phyloP scores from a whole-genome alignment of 2,113 vertebrate genomes.

The Gallinago jamesoni region DNA sequence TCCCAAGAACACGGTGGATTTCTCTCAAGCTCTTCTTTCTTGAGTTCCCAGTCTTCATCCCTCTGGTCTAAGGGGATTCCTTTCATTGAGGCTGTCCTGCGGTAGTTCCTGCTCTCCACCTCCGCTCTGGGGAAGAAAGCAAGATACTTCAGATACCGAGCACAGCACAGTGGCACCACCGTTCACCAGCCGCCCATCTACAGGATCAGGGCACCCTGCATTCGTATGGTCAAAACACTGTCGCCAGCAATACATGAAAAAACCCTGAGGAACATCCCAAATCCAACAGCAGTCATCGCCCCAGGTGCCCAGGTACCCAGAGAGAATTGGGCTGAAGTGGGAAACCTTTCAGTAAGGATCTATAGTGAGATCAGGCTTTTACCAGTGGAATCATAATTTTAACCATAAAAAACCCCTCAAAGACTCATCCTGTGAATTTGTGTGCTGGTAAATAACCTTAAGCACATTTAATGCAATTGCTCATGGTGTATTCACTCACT shows the following conservation, averaged over 20 bases:
- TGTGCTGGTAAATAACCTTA: neutral
- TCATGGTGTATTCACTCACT: neutral
- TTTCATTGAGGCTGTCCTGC: slow-evolving; percentile 45
- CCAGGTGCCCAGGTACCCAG: neutral
- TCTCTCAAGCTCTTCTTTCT: slow-evolving; percentile 66
- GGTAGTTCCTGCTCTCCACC: slow-evolving; percentile 72
- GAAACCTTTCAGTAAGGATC: neutral
- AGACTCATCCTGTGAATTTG: neutral
- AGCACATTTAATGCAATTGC: neutral
- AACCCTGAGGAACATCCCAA: neutral
- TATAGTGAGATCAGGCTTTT: accelerated
- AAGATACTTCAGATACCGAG: neutral
- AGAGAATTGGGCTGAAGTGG: neutral
- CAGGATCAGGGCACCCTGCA: accelerated
- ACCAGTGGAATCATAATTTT: neutral
- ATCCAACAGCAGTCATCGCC: neutral
- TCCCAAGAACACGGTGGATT: neutral
- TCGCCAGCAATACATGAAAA: neutral
- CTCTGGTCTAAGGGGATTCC: slow-evolving; percentile 77
- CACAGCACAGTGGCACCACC: neutral
- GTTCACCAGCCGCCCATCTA: accelerated
- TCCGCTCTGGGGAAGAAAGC: slow-evolving; percentile 80
- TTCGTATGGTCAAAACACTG: accelerated
- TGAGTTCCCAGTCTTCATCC: slow-evolving; percentile 84
- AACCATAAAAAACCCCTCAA: neutral